Base-by-base conservation (phyloP, 2,113 vertebrate genomes). In the Forbesichthys papilliferus region DNA sequence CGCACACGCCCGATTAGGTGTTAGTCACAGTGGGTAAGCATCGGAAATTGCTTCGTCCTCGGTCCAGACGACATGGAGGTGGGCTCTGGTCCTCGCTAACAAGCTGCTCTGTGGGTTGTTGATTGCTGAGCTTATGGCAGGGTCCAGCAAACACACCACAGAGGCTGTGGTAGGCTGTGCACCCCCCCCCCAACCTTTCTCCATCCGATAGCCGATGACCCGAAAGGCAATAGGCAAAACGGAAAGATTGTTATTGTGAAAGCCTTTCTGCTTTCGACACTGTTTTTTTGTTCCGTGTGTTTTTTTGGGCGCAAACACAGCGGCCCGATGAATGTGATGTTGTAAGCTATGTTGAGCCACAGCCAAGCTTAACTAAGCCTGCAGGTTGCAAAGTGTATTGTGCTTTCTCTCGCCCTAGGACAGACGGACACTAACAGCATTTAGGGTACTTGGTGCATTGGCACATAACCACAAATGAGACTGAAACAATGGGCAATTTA, bases 41-140 rank as follows among this genome's bases (percentile, higher is more conserved):
- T 63, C 8, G 65, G 79, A 87, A 87, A 90, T 89, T 86, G 86
- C 84, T 84, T 83, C 64, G 83, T 83, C 87, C 78, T 79, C 78
- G 71, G 84, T 69, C 79, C 69, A 78, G 56, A 81, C 79, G 74
- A 84, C 34, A 0, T 49, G 13, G 61, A 64, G 61, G 69, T 66
- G 68, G 61, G 70, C 64, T 76, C 69, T 67, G 36, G 58, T 83
- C 75, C 68, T 66, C 68, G 18, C 82, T 89, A 89, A 90, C 85
- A 90, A 88, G 84, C 77, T 77, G 66, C 83, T 83, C 75, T 71
- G 81, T 61, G 49, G 54, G 60, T 46, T 78, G 66, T 69, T 55
- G 34, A 83, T 69, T 72, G 74, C 57, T 52, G 74, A 67, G 82
- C 82, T 89, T 81, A 82, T 69, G 27, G 27, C 27, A 79, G 64